A percentile compares a stretch with the other conserved stretches of the same genome.
phyloP scores from a whole-genome alignment of 2,888 invertebrate species.

The Meteorus colon region DNA sequence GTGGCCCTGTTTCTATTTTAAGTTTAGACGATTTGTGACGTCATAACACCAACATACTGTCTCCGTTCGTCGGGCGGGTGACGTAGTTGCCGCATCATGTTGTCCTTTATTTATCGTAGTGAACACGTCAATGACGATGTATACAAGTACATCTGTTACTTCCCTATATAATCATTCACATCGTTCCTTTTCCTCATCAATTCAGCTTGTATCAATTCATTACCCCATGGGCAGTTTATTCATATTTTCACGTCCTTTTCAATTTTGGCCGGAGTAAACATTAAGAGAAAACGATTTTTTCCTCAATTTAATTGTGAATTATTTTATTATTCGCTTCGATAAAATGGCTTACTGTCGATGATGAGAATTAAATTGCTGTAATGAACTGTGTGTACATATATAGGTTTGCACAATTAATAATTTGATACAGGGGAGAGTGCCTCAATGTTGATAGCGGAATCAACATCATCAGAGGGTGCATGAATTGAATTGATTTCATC shows the following conservation, averaged over 20 bases:
- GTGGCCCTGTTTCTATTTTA: constrained; percentile 66
- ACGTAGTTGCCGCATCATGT: constrained; percentile 62
- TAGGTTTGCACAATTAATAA: too few species aligned
- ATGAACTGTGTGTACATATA: too few species aligned
- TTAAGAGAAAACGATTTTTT: neutral
- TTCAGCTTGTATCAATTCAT: neutral
- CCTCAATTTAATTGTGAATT: too few species aligned
- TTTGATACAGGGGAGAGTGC: too few species aligned
- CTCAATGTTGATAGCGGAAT: too few species aligned
- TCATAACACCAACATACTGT: constrained; percentile 49
- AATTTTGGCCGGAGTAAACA: neutral
- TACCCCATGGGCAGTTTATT: neutral
- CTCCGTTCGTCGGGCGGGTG: constrained; percentile 57
- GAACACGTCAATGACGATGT: constrained; percentile 27
- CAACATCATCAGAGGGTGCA: too few species aligned
- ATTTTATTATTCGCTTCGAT: too few species aligned
- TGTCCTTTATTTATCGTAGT: constrained; percentile 51
- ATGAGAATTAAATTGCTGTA: too few species aligned
- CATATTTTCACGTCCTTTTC: neutral
- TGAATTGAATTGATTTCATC: too few species aligned
- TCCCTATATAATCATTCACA: neutral
- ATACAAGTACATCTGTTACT: constrained; percentile 6
- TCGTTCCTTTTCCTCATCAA: neutral
- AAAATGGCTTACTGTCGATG: too few species aligned
- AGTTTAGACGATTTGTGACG: constrained; percentile 62